Base-by-base conservation (phyloP, 2,797 vertebrate species). In the Alectoris magna region DNA sequence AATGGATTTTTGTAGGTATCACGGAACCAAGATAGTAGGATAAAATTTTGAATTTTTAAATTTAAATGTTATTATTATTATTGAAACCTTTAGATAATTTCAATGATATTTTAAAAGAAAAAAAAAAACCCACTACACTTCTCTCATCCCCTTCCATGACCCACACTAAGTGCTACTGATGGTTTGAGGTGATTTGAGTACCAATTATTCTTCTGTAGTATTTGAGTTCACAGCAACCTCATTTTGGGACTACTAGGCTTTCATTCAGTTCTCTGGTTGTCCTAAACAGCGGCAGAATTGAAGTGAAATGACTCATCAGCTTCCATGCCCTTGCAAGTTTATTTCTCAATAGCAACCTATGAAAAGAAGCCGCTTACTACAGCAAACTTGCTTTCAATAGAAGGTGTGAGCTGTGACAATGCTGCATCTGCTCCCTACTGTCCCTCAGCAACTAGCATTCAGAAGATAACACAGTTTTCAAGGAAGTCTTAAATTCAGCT, bases 251-350 rank as follows among this genome's bases (percentile, higher is more conserved):
- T 56, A 43, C 9, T 0, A 69, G 34, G 38, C 36, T 63, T 84
- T 81, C 16, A 17, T 38, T 87, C 63, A 55, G 43, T 39, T 82
- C 39, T 75, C 29, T 39, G 53, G 27, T 2, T 83, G 48, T 51
- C 55, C 67, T 66, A 29, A 91, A 69, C 84, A 94, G 23, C n/a
- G 84, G 22, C 10, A 92, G 62, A 82, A 90, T 21, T 36, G 85
- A 94, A 85, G 11, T 18, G 11, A 68, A 77, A 41, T 67, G 59
- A 92, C 59, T 90, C 59, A 91, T 51, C 39, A 36, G n/a, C 41
- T 70, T 81, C 76, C n/a, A 56, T 48, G 56, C 11, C 80, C 73
- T 92, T 44, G 48, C 59, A 92, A 46, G 73, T 78, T 89, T 85
- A 46, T 56, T 92, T 91, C 79, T 55, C 63, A 84, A 69, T 2